A percentile compares a stretch with the other conserved stretches of the same genome.
These are phyloP conservation scores for Scaptomyza parva DNA, from an alignment of 2,888 invertebrate species.

Conservation along the genomic window DNA sequence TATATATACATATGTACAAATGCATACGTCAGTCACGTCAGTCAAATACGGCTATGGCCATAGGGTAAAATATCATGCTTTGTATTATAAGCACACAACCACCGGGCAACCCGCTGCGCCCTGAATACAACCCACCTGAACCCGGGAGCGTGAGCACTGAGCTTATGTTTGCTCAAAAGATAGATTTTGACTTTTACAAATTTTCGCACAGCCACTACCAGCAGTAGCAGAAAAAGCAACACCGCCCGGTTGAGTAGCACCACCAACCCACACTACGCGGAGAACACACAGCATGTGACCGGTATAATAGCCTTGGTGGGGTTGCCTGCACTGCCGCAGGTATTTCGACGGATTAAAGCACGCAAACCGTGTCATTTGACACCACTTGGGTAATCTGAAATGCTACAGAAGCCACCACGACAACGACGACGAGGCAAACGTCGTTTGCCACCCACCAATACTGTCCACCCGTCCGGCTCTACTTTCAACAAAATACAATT, in stretches of 20 bases:
- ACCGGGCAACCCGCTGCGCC: slow-evolving; percentile 55
- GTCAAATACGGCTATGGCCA: slow-evolving; percentile 23
- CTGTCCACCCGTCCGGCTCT: slow-evolving; percentile 8
- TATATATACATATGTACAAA: slow-evolving; percentile 11
- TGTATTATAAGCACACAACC: slow-evolving; percentile 38
- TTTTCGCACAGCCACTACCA: slow-evolving; percentile 70
- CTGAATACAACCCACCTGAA: slow-evolving; percentile 42
- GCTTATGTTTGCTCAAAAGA: slow-evolving; percentile 79
- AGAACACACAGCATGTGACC: slow-evolving; percentile 71
- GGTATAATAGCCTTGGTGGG: slow-evolving; percentile 71
- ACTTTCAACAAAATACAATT: slow-evolving; percentile 37
- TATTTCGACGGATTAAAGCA: slow-evolving; percentile 79
- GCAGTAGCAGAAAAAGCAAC: slow-evolving; percentile 14
- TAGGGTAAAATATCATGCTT: slow-evolving; percentile 70
- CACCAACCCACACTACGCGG: slow-evolving; percentile 18
- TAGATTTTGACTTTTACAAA: slow-evolving; percentile 82
- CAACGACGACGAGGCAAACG: slow-evolving; percentile 37
- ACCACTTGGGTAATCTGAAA: slow-evolving; percentile 81
- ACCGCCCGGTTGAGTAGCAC: not conserved
- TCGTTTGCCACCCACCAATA: slow-evolving; percentile 9
- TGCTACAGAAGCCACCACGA: slow-evolving; percentile 68
- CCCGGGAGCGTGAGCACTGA: slow-evolving; percentile 25
- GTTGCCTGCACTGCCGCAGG: slow-evolving; percentile 72
- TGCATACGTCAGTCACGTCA: slow-evolving; percentile 47
- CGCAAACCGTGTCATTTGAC: slow-evolving; percentile 83